A percentile compares a stretch with the other conserved stretches of the same genome.
phyloP scores from a whole-genome alignment of 1,140 invertebrate genomes.

The Conus betulinus region DNA sequence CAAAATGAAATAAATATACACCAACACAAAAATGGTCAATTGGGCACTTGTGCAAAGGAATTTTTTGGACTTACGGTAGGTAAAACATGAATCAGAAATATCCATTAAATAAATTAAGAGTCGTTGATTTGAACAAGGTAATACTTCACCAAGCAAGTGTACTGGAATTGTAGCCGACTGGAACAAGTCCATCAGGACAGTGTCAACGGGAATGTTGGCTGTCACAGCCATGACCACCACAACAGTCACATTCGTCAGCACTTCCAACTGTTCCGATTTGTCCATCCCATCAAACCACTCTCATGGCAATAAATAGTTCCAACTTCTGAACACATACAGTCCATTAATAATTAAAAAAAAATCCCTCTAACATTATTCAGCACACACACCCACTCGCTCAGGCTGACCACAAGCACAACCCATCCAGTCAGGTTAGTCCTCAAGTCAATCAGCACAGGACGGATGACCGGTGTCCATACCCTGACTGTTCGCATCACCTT shows the following conservation, averaged over 20 bases:
- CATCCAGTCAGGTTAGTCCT: too few relatives aligned
- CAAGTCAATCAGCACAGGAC: slow-evolving; percentile 1
- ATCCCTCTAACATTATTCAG: too few relatives aligned
- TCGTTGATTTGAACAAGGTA: slow-evolving; percentile 1
- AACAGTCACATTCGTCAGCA: neutral
- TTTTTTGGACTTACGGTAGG: neutral
- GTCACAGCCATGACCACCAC: neutral
- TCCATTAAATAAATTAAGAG: neutral
- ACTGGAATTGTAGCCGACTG: neutral
- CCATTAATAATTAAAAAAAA: neutral
- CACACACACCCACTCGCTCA: too few relatives aligned
- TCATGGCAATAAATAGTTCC: neutral
- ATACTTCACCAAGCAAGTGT: neutral
- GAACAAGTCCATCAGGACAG: neutral
- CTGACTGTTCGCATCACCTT: neutral
- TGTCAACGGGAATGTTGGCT: neutral
- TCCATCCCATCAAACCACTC: too few relatives aligned
- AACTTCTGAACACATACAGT: neutral
- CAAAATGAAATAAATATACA: neutral
- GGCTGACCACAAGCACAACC: too few relatives aligned
- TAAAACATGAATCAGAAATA: neutral
- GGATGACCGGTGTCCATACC: slow-evolving; percentile 2
- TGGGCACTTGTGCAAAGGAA: neutral
- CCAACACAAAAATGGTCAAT: neutral
- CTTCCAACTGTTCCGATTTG: too few relatives aligned